Evolutionary conservation across 1,140 invertebrate species (phyloP).

Genomic region (Drosophila nannoptera): DNA sequence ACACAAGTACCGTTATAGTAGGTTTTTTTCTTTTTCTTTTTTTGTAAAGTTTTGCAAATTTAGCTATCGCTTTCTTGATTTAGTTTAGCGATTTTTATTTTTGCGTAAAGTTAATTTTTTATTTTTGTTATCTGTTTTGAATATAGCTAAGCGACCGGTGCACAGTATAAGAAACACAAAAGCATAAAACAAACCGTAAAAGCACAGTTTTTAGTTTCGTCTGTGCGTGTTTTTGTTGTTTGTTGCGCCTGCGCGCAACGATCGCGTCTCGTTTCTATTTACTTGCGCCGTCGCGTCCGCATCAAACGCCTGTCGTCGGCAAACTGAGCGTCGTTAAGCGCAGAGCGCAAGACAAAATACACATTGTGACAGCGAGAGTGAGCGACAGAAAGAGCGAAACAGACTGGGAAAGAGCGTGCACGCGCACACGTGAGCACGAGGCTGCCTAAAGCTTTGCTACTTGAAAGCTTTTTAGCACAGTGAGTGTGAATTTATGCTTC

Average conservation of each 20-base stretch:
- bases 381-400: conserved; percentile 21
- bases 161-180: conserved; percentile 48
- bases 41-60: conserved; percentile 17
- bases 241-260: conserved; percentile 56
- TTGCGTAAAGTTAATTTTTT: conserved; percentile 33
- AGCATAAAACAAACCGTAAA: conserved; percentile 28
- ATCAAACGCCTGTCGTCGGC: conserved; percentile 46
- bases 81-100: conserved; percentile 41
- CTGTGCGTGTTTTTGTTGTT: conserved; percentile 34
- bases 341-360: conserved; percentile 48
- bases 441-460: conserved; percentile 30
- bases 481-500: conserved; percentile 63
- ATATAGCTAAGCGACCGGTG: conserved; percentile 19
- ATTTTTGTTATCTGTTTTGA: conserved; percentile 17
- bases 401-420: conserved; percentile 1
- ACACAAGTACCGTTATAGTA: conserved; percentile 49
- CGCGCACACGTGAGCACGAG: conserved; percentile 16
- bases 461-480: conserved; percentile 43
- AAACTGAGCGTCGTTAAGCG: conserved; percentile 46
- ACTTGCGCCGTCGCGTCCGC: conserved; percentile 53
- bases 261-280: conserved; percentile 27
- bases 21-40: conserved; percentile 30
- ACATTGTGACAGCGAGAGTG: conserved; percentile 28
- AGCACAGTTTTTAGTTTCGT: conserved; percentile 36
- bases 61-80: conserved; percentile 12